Percentiles rank a stretch among this genome's conserved stretches.
Evolutionary conservation across 2,113 vertebrate genomes (phyloP).

Genomic region (Myrmecobius fasciatus): DNA sequence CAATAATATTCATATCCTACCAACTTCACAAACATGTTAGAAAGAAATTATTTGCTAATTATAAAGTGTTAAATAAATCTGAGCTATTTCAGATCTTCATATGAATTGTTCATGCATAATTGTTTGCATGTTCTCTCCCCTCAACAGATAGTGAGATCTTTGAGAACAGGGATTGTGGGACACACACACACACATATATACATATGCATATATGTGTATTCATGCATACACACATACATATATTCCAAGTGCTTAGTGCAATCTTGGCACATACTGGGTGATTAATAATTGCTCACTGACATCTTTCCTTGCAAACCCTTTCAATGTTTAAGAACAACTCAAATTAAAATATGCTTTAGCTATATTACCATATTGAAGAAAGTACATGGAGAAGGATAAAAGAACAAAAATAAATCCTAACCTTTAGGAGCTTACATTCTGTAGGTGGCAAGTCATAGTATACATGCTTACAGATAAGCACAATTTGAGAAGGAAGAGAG

Average conservation of each 20-base stretch:
- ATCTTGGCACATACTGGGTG: neutral
- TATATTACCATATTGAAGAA: neutral
- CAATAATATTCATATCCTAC: neutral
- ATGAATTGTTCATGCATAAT: neutral
- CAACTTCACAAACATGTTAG: neutral
- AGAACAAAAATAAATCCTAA: neutral
- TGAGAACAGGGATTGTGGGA: neutral
- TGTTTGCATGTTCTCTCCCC: neutral
- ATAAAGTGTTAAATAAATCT: neutral
- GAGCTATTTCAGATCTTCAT: neutral
- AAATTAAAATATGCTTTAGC: neutral
- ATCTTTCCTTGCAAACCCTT: neutral
- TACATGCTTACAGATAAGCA: neutral
- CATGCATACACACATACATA: too few relatives aligned
- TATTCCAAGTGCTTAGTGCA: neutral
- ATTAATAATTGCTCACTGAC: neutral
- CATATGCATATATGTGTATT: too few relatives aligned
- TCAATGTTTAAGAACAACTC: neutral
- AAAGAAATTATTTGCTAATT: neutral
- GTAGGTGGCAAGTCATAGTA: neutral
- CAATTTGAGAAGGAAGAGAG: neutral
- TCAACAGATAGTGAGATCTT: neutral
- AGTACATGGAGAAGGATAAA: neutral
- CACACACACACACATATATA: too few relatives aligned
- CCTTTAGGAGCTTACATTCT: neutral